These are phyloP conservation scores for Ammospiza maritima DNA, from an alignment of 2,797 vertebrate species.

Conservation along the genomic window DNA sequence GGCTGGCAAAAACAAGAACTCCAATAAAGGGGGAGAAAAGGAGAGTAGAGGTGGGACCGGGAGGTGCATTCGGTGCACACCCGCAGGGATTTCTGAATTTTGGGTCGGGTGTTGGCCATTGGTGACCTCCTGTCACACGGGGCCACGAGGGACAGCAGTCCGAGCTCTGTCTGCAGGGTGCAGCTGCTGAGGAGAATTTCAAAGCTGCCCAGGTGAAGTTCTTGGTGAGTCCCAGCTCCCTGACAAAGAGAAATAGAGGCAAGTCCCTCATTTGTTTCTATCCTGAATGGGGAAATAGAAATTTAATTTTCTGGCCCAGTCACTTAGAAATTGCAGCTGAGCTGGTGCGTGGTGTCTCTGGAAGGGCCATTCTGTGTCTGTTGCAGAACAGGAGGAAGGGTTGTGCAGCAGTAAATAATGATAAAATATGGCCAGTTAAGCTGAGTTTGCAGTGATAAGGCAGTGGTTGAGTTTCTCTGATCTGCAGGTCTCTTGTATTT, in stretches of 20 bases:
- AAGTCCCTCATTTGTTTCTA: background rate
- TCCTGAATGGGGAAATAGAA: background rate
- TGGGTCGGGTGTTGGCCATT: background rate
- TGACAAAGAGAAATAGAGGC: background rate
- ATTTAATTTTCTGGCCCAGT: slow-evolving; percentile 48
- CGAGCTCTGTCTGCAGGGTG: background rate
- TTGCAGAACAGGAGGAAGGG: background rate
- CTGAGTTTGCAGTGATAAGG: background rate
- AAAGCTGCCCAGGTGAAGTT: background rate
- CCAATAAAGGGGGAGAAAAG: background rate
- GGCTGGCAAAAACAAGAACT: background rate
- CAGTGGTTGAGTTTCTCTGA: background rate
- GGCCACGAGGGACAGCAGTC: background rate
- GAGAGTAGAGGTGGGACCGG: background rate
- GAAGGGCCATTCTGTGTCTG: background rate
- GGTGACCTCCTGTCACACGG: background rate
- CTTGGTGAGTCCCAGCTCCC: background rate
- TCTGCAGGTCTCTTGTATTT: background rate
- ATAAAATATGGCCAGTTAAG: background rate
- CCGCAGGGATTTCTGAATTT: background rate
- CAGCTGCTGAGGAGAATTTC: background rate
- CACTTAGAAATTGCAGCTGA: slow-evolving; percentile 8
- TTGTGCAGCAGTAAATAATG: background rate
- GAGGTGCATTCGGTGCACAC: background rate
- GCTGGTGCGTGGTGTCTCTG: background rate